phyloP scores from a whole-genome alignment of 2,113 vertebrate species.

The Nycticryphes semicollaris region DNA sequence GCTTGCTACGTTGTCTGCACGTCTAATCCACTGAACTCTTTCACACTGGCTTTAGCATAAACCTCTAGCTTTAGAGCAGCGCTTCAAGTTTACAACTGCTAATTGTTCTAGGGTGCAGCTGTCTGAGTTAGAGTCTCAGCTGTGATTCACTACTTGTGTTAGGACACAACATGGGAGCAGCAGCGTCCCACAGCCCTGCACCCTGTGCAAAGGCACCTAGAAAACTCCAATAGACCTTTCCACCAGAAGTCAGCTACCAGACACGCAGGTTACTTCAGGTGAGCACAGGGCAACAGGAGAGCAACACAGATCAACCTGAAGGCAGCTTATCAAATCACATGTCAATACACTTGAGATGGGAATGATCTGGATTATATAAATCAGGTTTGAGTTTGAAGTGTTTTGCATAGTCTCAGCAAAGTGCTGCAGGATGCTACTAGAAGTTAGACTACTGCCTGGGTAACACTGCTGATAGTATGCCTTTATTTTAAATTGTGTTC shows the following conservation, averaged over 20 bases:
- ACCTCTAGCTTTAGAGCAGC: background rate
- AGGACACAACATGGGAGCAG: background rate
- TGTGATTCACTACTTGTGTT: background rate
- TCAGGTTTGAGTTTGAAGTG: background rate
- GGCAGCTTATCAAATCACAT: background rate
- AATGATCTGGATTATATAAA: background rate
- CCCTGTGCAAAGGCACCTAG: background rate
- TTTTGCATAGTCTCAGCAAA: background rate
- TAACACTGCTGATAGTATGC: background rate
- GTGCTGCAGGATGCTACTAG: background rate
- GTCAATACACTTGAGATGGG: background rate
- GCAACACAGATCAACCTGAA: background rate
- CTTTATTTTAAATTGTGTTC: constrained; percentile 8
- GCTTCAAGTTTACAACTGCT: background rate
- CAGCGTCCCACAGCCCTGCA: rapidly evolving
- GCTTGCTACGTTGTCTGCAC: background rate
- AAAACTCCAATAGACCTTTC: background rate
- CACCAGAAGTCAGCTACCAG: background rate
- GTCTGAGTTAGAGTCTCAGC: background rate
- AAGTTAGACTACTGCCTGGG: background rate
- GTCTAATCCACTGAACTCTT: background rate
- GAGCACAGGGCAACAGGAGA: background rate
- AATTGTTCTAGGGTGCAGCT: background rate
- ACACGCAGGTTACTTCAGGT: background rate
- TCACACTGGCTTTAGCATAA: background rate